Evolutionary conservation across 2,113 vertebrate genomes (phyloP), one percentile per base, ranked within the genome.

Genomic region (Muntiacus muntjak): DNA sequence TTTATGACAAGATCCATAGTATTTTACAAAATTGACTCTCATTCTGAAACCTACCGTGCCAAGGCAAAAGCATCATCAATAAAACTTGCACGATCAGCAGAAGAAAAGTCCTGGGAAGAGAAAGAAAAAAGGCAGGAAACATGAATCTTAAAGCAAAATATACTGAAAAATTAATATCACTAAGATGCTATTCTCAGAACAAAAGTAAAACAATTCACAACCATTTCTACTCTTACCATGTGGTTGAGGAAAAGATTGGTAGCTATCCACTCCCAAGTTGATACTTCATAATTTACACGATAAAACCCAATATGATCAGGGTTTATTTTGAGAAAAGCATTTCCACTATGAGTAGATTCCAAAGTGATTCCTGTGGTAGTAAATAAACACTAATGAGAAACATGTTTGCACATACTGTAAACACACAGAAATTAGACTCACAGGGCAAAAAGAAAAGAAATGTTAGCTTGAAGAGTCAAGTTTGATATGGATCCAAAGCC

Each of bases 51-150:
- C 96, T 98, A 99, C 99, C 99, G 99, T 93, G 99, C 99, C 96
- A 99, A 98, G 94, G 99, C 99, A 99, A 99, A 99, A 14, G 98
- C 98, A 43, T 99, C 99, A 97, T 99, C 99, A 79, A 99, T 99
- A 98, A 99, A 98, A 91, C 99, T 99, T 28, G 99, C 98, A 0
- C 99, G 99, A 81, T 99, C 99, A 92, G 99, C 99, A 97, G 98
- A 5, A 88, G 99, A 97, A 91, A 99, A 99, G 5, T 0, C 0
- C 99, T 99, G 96, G 58, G 78, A 96, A 98, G 94, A 88, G 85
- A 1, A 7, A 91, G 84, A 94, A 93, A 88, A 97, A 6, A 54
- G 21, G 25, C 71, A 10, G 97, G 89, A 78, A 81, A 74, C 16
- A 14, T 7, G 36, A 85, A 7, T 90, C 33, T 89, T 96, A 95